Conservation (phyloP, 2,797 vertebrate genomes). For the Spea hammondii region DNA sequence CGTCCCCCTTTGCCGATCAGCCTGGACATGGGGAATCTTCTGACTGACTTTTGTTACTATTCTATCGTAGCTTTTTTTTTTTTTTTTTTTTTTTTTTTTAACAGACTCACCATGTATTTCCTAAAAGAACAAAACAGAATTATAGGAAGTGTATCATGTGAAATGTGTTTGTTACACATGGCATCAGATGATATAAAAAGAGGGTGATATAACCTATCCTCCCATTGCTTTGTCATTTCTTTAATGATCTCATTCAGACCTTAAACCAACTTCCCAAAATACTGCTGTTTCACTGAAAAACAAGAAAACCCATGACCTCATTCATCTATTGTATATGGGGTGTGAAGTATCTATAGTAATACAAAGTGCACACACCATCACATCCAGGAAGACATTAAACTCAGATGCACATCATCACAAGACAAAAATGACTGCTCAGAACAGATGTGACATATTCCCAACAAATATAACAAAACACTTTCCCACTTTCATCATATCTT, state of each 20-base stretch:
- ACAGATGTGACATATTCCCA: no score
- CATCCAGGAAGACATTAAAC: neutral
- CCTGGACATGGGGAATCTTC: no score
- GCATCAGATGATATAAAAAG: neutral
- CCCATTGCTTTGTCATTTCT: slow-evolving; percentile 1
- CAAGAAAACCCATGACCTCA: slow-evolving; percentile 5
- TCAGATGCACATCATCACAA: neutral
- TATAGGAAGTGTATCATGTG: slow-evolving; percentile 8
- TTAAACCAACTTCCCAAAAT: neutral
- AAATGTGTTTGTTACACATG: neutral
- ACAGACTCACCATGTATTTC: neutral
- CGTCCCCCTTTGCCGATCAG: no score
- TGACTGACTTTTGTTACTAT: no score
- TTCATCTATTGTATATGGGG: neutral
- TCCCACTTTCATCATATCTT: no score
- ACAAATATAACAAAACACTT: no score
- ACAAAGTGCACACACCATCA: neutral
- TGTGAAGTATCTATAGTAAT: slow-evolving; percentile 3
- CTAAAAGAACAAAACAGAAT: neutral
- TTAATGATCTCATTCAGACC: neutral
- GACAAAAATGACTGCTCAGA: no score
- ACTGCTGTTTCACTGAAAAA: slow-evolving; percentile 1
- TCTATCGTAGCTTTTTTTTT: no score
- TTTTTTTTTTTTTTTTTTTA: no score
- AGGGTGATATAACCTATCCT: neutral